A percentile compares a stretch with the other conserved stretches of the same genome.
These are phyloP conservation scores for Octomys mimax DNA, from an alignment of 2,797 vertebrate species.

Conservation along the genomic window DNA sequence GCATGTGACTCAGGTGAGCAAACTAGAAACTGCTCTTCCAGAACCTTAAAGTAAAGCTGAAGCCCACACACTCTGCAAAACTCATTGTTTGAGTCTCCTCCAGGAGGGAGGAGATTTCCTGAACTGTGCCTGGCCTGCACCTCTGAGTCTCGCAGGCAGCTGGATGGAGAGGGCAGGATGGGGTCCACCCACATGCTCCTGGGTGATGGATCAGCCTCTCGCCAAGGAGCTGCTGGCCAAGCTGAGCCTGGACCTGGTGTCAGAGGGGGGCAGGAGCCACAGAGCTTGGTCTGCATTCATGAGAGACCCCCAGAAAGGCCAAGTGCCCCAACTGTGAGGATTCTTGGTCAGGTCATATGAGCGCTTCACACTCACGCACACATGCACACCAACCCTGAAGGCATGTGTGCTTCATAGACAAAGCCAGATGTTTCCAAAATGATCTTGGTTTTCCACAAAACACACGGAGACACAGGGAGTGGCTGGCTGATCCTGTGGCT, in stretches of 20 bases:
- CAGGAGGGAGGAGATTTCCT: slow-evolving; percentile 45
- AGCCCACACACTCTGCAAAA: slow-evolving; percentile 71
- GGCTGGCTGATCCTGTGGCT: background rate
- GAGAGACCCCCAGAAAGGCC: slow-evolving; percentile 73
- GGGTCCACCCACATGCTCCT: slow-evolving; percentile 66
- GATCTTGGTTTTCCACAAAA: slow-evolving; percentile 47
- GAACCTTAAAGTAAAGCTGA: slow-evolving; percentile 71
- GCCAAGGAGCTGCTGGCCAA: slow-evolving; percentile 57
- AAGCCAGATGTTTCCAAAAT: slow-evolving; percentile 68
- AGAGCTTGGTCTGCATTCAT: slow-evolving; percentile 86
- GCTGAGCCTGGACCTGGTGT: slow-evolving; percentile 66
- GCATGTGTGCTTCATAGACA: slow-evolving; percentile 45
- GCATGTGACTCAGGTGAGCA: background rate
- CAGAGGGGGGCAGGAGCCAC: slow-evolving; percentile 84
- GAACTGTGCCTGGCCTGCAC: slow-evolving; percentile 23
- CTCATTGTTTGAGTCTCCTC: slow-evolving; percentile 68
- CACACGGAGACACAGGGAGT: background rate
- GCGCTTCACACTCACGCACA: background rate
- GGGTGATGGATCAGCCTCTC: slow-evolving; percentile 67
- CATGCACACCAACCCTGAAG: background rate
- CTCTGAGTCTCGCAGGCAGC: slow-evolving; percentile 34
- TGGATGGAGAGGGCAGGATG: background rate
- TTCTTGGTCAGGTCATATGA: background rate
- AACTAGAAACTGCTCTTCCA: slow-evolving; percentile 54
- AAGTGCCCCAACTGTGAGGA: too few relatives aligned